Evolutionary conservation across 2,888 invertebrate genomes (phyloP), one percentile per base, ranked within the genome.

Genomic region (Phrixothrix hirtus): DNA sequence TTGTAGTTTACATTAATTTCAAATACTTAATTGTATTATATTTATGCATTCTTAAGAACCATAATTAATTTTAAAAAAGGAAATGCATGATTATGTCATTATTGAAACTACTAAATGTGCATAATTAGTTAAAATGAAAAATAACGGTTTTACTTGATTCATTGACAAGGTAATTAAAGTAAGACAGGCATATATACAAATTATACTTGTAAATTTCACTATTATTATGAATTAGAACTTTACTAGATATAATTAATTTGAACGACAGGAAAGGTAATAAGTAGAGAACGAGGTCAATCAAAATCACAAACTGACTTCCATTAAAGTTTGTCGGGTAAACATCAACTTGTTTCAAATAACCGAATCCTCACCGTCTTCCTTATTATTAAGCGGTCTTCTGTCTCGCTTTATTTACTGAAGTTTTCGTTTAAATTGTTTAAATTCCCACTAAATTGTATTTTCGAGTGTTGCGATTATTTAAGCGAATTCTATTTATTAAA

Each of bases 201-300:
- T 21, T 21, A 21, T 21, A 21, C 21, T 21, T 21, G 21, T 7
- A 21, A 21, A 21, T 21, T 3, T 5, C 7, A 21, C 7, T 21
- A 7, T 7, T 5, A 7, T 21, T 7, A 21, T 7, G 3, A 21
- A 21, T 7, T 21, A 21, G 4, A 21, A 21, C 21, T 21, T n/a
- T 21, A 21, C 21, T 21, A 21, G 4, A 21, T 7, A 21, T 21
- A 21, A 21, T 21, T 21, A 21, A 3, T 21, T 21, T 21, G 21
- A 21, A 21, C 21, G 21, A 21, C 21, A 21, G 21, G 21, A 21
- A 21, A 21, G 7, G 21, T 7, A 21, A 21, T 21, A 7, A 21
- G 21, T 21, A 21, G 21, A 21, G 32, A 43, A 43, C 31, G 42
- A 34, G 42, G 42, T 43, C 42, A 43, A 34, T 43, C 42, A 26